phyloP scores from a whole-genome alignment of 2,797 vertebrate genomes.

The Pseudochaenichthys georgianus region DNA sequence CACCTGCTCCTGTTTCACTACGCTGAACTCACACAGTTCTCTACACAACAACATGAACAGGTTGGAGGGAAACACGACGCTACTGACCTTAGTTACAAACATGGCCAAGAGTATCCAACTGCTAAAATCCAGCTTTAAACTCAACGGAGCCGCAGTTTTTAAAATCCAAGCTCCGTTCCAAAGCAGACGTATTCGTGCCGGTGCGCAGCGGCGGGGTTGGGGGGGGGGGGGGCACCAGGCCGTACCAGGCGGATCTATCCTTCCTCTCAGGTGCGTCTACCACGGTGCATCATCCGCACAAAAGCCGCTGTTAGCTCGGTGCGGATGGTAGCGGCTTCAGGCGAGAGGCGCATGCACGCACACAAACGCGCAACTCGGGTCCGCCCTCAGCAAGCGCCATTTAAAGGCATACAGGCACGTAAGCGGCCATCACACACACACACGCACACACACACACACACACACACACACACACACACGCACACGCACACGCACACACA shows the following conservation, averaged over 20 bases:
- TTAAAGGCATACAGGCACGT: constrained; percentile 89
- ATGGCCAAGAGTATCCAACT: constrained; percentile 71
- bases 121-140: constrained; percentile 76
- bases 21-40: background rate
- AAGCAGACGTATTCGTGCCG: constrained; percentile 33
- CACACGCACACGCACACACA: too few relatives aligned
- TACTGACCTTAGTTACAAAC: constrained; percentile 80
- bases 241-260: constrained; percentile 49
- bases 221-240: constrained; percentile 46
- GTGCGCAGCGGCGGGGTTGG: constrained; percentile 30
- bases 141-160: constrained; percentile 50
- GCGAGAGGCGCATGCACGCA: constrained; percentile 54
- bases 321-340: constrained; percentile 87
- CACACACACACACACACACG: too few relatives aligned
- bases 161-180: constrained; percentile 58
- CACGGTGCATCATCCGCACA: constrained; percentile 64
- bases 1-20: constrained; percentile 6
- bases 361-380: constrained; percentile 69
- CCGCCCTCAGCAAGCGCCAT: constrained; percentile 88
- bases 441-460: background rate
- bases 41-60: constrained; percentile 29
- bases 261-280: constrained; percentile 68
- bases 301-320: constrained; percentile 75
- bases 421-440: constrained; percentile 10
- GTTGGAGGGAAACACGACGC: constrained; percentile 32